phyloP scores from a whole-genome alignment of 2,797 vertebrate species.

The Phataginus tetradactyla region DNA sequence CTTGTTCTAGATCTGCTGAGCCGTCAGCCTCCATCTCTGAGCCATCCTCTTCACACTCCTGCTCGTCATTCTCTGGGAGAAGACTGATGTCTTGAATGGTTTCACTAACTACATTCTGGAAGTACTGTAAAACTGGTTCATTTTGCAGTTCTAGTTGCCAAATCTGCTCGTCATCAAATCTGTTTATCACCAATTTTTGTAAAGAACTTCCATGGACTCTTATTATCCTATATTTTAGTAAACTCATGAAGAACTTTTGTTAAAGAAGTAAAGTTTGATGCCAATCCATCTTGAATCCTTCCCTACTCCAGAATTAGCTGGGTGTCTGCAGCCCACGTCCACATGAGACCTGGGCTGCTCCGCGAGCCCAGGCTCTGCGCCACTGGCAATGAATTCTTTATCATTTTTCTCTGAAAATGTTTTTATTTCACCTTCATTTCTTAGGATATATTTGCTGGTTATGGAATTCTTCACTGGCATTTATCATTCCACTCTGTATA shows the following conservation, averaged over 20 bases:
- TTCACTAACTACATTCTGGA: constrained; percentile 86
- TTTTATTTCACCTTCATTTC: background rate
- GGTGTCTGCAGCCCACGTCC: background rate
- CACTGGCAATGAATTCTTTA: background rate
- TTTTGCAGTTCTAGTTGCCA: constrained; percentile 98
- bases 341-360: accelerated
- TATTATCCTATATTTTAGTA: constrained; percentile 89
- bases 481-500: background rate
- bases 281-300: constrained; percentile 93
- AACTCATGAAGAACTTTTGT: constrained; percentile 96
- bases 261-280: constrained; percentile 85
- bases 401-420: background rate
- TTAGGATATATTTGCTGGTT: background rate
- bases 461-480: background rate
- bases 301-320: background rate
- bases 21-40: constrained; percentile 62
- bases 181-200: constrained; percentile 90
- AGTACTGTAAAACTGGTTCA: constrained; percentile 87
- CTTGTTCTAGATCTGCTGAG: constrained; percentile 64
- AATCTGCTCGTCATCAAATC: constrained; percentile 98
- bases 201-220: constrained; percentile 89
- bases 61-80: constrained; percentile 80
- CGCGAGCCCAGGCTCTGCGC: background rate
- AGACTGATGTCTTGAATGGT: constrained; percentile 86
- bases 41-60: constrained; percentile 69